phyloP scores from a whole-genome alignment of 2,888 invertebrate species.

The Crematogaster levior region DNA sequence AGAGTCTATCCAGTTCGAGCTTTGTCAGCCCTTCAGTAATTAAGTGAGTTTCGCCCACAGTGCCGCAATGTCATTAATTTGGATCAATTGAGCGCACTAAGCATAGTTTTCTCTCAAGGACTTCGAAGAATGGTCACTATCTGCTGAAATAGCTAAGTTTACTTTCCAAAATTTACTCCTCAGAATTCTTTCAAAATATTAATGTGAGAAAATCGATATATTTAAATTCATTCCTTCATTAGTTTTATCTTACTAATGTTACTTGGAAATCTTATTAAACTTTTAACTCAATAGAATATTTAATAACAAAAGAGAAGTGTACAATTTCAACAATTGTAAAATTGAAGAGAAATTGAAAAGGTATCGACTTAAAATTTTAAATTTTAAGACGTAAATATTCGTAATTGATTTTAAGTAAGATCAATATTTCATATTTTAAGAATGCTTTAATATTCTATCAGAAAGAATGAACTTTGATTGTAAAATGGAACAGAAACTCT shows the following conservation, averaged over 20 bases:
- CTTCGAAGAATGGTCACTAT: constrained; percentile 30
- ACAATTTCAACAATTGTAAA: constrained; percentile 1
- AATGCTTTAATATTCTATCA: constrained; percentile 24
- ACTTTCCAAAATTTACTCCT: neutral
- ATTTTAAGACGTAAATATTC: neutral
- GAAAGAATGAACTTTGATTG: neutral
- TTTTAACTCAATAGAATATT: neutral
- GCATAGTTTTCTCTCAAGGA: constrained; percentile 47
- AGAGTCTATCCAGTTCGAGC: constrained; percentile 43
- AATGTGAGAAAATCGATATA: neutral
- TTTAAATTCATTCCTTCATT: neutral
- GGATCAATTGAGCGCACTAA: constrained; percentile 55
- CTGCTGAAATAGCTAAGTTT: constrained; percentile 32
- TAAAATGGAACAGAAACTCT: constrained; percentile 3
- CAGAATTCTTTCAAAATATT: neutral
- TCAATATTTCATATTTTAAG: neutral
- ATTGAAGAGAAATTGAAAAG: neutral
- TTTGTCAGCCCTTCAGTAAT: constrained; percentile 60
- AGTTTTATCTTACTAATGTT: neutral
- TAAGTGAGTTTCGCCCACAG: constrained; percentile 57
- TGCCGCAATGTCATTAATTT: constrained; percentile 61
- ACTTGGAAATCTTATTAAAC: neutral
- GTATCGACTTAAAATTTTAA: constrained; percentile 2
- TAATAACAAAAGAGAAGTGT: neutral
- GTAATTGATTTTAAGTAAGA: neutral